A percentile compares a stretch with the other conserved stretches of the same genome.
Conservation (phyloP, 2,888 invertebrate species). For the Noctuana brunneofusca region DNA sequence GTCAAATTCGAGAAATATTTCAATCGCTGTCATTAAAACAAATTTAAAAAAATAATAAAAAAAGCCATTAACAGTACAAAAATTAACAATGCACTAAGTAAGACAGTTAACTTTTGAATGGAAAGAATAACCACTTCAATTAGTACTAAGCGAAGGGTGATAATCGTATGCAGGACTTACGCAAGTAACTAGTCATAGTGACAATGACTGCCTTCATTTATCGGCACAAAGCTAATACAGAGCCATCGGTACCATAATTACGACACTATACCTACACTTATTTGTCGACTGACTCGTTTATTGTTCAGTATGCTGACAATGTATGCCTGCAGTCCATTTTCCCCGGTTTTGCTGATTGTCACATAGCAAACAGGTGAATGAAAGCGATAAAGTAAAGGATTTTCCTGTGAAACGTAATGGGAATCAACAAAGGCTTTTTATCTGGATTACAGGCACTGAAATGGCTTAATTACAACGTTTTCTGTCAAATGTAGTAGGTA, state of each 20-base stretch:
- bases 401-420: background rate
- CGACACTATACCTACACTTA: conserved; percentile 58
- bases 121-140: background rate
- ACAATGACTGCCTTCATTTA: conserved; percentile 55
- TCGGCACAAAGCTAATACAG: conserved; percentile 51
- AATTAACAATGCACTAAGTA: background rate
- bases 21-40: too few species aligned
- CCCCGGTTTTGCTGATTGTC: conserved; percentile 40
- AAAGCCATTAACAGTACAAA: background rate
- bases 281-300: conserved; percentile 55
- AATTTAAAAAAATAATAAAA: too few species aligned
- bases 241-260: conserved; percentile 55
- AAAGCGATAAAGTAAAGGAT: background rate
- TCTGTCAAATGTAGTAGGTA: background rate
- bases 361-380: background rate
- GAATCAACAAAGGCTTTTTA: background rate
- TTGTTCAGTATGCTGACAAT: conserved; percentile 60
- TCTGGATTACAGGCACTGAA: background rate
- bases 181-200: conserved; percentile 43
- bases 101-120: background rate
- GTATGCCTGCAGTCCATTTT: conserved; percentile 49
- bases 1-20: too few species aligned
- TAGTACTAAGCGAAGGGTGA: conserved; percentile 38
- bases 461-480: background rate
- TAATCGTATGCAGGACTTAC: conserved; percentile 39